Conservation (phyloP, 2,113 vertebrate genomes). For the Heterochromis multidens region DNA sequence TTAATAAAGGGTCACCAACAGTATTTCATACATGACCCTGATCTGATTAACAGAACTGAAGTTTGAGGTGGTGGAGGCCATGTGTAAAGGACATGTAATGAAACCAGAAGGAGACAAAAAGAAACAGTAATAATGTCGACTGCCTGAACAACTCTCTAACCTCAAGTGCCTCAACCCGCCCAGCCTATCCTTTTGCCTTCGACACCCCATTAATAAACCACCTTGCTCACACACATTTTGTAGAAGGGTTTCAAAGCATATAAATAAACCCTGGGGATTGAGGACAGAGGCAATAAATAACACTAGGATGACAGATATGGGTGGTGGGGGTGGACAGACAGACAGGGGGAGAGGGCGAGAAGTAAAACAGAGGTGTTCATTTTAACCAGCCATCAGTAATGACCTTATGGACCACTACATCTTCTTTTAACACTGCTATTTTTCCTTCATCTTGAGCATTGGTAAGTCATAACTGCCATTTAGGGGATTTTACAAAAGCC, state of each 20-base stretch:
- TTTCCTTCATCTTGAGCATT: neutral
- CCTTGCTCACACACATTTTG: constrained; percentile 6
- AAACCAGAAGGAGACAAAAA: neutral
- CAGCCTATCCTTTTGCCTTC: neutral
- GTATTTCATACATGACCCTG: neutral
- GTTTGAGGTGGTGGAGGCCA: neutral
- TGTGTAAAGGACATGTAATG: neutral
- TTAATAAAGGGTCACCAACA: too few species aligned
- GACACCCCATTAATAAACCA: constrained; percentile 45
- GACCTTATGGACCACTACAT: neutral
- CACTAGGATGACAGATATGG: constrained; percentile 37
- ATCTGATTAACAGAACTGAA: neutral
- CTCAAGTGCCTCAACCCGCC: neutral
- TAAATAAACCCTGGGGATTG: constrained; percentile 54
- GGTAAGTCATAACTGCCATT: neutral
- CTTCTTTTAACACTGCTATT: neutral
- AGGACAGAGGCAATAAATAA: constrained; percentile 57
- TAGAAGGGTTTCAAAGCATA: constrained; percentile 27
- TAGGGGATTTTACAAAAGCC: neutral
- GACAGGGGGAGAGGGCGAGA: constrained; percentile 36
- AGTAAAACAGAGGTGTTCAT: constrained; percentile 48
- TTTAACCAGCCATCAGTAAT: neutral
- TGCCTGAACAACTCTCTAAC: neutral
- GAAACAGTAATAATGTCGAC: neutral
- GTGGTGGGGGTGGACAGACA: constrained; percentile 1